Percentiles rank a stretch among this genome's conserved stretches.
phyloP scores from a whole-genome alignment of 2,797 vertebrate genomes.

The Darevskia mixta region DNA sequence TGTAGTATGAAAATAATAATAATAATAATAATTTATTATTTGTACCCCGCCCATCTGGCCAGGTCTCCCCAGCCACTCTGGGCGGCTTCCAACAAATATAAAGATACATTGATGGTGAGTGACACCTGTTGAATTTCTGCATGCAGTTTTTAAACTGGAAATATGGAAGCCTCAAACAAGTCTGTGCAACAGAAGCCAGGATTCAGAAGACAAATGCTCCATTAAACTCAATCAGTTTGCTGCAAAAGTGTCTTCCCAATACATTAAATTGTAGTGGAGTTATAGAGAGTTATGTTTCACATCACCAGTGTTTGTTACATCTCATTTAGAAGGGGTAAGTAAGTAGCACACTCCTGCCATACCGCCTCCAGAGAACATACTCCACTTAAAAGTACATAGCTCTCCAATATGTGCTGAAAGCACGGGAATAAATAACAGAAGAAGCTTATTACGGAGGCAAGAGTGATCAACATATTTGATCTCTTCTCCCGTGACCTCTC shows the following conservation, averaged over 20 bases:
- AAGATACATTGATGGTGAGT: not conserved
- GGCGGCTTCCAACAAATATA: no score
- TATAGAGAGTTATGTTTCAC: not conserved
- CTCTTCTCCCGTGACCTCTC: not conserved
- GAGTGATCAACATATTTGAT: not conserved
- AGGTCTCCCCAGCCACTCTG: no score
- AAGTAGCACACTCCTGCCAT: constrained; percentile 10
- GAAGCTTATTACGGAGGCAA: not conserved
- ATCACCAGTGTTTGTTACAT: constrained; percentile 3
- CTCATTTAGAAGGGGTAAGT: not conserved
- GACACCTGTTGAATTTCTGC: not conserved
- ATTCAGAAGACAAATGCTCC: not conserved
- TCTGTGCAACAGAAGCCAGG: not conserved
- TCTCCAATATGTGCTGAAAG: constrained; percentile 1
- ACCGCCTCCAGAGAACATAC: not conserved
- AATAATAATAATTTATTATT: no score
- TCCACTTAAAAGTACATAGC: not conserved
- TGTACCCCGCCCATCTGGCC: no score
- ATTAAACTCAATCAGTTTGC: not conserved
- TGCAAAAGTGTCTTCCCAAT: not conserved
- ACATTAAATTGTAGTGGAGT: not conserved
- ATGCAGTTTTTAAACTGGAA: not conserved
- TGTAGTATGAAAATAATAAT: not conserved
- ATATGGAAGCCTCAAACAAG: not conserved
- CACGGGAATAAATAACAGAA: constrained; percentile 36